Conservation (phyloP, 2,888 invertebrate genomes). For the Noctua pronuba region DNA sequence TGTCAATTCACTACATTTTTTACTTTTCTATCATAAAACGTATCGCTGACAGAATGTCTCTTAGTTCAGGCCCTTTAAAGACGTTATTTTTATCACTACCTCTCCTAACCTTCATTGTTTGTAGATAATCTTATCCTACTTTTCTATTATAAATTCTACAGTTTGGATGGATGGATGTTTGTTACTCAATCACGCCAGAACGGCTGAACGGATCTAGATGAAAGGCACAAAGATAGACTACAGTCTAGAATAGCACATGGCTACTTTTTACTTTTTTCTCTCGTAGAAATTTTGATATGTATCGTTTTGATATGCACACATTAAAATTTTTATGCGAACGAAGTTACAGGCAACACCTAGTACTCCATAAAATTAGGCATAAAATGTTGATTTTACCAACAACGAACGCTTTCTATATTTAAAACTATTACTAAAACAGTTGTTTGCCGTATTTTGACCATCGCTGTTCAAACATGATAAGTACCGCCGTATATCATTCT, state of each 20-base stretch:
- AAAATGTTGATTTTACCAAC: not conserved
- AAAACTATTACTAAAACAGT: not conserved
- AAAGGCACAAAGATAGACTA: not conserved
- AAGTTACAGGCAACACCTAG: not conserved
- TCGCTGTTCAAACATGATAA: not conserved
- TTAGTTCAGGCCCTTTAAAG: not conserved
- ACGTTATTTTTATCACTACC: not conserved
- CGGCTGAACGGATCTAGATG: too few relatives aligned
- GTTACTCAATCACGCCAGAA: not conserved
- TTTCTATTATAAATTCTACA: too few relatives aligned
- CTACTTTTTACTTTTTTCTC: too few relatives aligned
- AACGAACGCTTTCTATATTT: too few relatives aligned
- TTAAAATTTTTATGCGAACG: not conserved
- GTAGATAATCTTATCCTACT: too few relatives aligned
- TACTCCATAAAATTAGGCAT: not conserved
- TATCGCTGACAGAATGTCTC: too few relatives aligned
- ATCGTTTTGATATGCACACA: too few relatives aligned
- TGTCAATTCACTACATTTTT: too few relatives aligned
- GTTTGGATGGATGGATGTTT: too few relatives aligned
- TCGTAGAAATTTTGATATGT: too few relatives aligned
- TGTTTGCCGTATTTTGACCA: not conserved
- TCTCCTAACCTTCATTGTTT: too few relatives aligned
- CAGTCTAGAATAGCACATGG: not conserved
- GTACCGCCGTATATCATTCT: constrained; percentile 8
- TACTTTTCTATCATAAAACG: too few relatives aligned